These are phyloP conservation scores for Harpagifer antarcticus DNA, from an alignment of 2,797 vertebrate genomes.

Conservation along the genomic window DNA sequence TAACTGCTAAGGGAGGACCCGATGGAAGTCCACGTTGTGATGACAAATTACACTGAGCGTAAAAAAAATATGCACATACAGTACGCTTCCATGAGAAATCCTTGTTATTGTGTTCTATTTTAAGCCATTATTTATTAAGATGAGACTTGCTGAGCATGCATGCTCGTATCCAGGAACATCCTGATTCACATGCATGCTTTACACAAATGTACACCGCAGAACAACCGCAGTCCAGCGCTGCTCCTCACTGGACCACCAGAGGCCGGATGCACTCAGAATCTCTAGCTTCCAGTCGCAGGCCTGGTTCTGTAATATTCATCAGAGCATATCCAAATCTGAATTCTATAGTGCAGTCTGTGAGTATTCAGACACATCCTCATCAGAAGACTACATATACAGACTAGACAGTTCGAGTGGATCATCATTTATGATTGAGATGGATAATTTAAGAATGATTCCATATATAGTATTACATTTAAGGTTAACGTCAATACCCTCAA, in stretches of 20 bases:
- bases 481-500: too few species aligned
- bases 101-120: conserved; percentile 14
- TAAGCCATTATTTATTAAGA: conserved; percentile 28
- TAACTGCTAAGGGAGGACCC: conserved; percentile 44
- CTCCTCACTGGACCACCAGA: neutral
- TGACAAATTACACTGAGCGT: conserved; percentile 51
- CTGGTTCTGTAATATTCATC: conserved; percentile 39
- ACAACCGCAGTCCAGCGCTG: neutral
- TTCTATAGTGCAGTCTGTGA: conserved; percentile 5
- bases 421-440: too few species aligned
- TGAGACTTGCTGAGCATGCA: conserved; percentile 44
- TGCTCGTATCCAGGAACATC: conserved; percentile 18
- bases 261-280: neutral
- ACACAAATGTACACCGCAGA: conserved; percentile 7
- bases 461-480: neutral
- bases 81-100: conserved; percentile 10
- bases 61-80: conserved; percentile 18
- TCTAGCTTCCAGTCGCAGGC: neutral
- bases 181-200: conserved; percentile 19
- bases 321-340: conserved; percentile 14
- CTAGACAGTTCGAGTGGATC: too few species aligned
- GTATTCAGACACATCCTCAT: neutral
- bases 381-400: too few species aligned
- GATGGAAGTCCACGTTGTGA: conserved; percentile 22
- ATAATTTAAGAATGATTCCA: neutral